These are phyloP conservation scores for Diploptera punctata DNA, from an alignment of 2,888 invertebrate genomes.

Conservation along the genomic window DNA sequence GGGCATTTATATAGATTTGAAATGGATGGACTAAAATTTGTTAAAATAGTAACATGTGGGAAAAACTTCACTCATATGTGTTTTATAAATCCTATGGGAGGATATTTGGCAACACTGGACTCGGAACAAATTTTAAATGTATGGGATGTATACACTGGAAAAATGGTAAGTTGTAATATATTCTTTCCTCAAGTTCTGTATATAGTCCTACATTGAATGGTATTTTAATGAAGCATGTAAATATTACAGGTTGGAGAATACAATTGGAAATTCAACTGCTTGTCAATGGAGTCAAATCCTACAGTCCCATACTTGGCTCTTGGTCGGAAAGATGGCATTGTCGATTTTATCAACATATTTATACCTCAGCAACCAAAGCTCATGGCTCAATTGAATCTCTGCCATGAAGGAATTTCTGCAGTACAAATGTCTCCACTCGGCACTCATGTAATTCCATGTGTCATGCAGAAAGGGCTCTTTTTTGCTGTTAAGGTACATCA, in stretches of 20 bases:
- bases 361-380: background rate
- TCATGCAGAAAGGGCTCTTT: background rate
- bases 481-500: slow-evolving; percentile 10
- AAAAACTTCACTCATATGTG: slow-evolving; percentile 14
- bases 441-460: background rate
- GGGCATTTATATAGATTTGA: slow-evolving; percentile 17
- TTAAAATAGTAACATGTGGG: background rate
- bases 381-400: background rate
- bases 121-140: background rate
- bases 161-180: slow-evolving; percentile 26
- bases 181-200: no score
- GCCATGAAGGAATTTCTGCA: background rate
- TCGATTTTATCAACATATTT: slow-evolving; percentile 28
- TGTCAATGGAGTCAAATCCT: slow-evolving; percentile 32
- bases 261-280: background rate
- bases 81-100: slow-evolving; percentile 23
- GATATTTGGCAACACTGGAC: slow-evolving; percentile 16
- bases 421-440: background rate
- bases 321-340: slow-evolving; percentile 28
- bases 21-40: background rate
- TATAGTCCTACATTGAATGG: no score
- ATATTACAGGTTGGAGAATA: slow-evolving; percentile 4
- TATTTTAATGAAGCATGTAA: no score
- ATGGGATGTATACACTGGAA: slow-evolving; percentile 25
- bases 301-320: slow-evolving; percentile 30